A percentile compares a stretch with the other conserved stretches of the same genome.
phyloP scores from a whole-genome alignment of 2,113 vertebrate genomes.

The Apistogramma diplotaenia region DNA sequence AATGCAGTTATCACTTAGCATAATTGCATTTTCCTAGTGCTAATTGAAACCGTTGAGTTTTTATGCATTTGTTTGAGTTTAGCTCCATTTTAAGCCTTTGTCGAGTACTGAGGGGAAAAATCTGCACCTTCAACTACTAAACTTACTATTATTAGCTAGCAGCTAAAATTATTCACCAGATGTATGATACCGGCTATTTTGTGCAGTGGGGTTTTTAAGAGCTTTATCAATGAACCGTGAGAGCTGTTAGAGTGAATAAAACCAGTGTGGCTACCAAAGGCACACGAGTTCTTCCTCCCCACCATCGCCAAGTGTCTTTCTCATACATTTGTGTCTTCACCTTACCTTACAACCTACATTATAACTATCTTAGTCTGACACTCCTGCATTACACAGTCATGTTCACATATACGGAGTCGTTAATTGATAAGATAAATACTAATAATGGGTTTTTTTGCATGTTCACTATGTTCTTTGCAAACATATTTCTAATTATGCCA shows the following conservation, averaged over 20 bases:
- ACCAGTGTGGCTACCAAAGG: not conserved
- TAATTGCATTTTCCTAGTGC: too few species aligned
- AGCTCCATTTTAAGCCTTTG: not conserved
- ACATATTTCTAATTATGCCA: not conserved
- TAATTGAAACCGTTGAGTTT: too few species aligned
- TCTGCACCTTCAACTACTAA: not conserved
- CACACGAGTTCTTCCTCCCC: not conserved
- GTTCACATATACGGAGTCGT: too few species aligned
- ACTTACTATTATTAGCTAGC: not conserved
- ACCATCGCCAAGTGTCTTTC: not conserved
- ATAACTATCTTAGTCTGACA: too few species aligned
- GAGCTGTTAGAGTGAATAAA: not conserved
- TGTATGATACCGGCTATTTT: rapidly evolving
- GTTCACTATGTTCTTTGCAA: not conserved
- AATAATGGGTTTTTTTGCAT: not conserved
- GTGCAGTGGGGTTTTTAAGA: not conserved
- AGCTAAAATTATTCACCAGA: not conserved
- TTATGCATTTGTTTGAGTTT: too few species aligned
- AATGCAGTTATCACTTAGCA: not conserved
- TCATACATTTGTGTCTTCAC: too few species aligned
- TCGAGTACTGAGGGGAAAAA: not conserved
- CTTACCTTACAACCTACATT: too few species aligned
- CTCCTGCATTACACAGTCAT: too few species aligned
- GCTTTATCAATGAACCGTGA: not conserved
- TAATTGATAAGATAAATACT: too few species aligned